These are phyloP conservation scores for Dolichomitus sp. DNA, from an alignment of 2,888 invertebrate species.

Conservation along the genomic window DNA sequence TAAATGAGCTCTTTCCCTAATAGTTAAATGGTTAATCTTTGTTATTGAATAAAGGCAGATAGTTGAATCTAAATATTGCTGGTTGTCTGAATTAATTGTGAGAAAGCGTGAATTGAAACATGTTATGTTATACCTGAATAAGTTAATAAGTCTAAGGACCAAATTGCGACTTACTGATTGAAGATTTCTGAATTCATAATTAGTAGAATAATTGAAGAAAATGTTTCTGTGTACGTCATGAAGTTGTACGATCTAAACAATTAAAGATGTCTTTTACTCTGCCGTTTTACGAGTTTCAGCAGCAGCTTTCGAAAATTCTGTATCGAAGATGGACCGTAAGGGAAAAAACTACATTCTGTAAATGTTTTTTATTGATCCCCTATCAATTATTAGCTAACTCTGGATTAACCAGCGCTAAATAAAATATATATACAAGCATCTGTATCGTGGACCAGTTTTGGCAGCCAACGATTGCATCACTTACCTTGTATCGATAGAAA, in stretches of 20 bases:
- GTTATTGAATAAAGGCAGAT: neutral
- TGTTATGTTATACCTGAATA: neutral
- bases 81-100: neutral
- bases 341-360: neutral
- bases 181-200: neutral
- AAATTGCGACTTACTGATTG: neutral
- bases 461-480: no score
- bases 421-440: no score
- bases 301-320: neutral
- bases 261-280: neutral
- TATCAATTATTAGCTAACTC: no score
- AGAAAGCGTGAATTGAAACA: neutral
- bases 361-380: no score
- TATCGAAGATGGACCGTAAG: neutral
- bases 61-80: neutral
- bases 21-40: neutral
- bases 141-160: neutral
- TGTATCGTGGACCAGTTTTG: no score
- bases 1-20: neutral
- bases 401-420: no score
- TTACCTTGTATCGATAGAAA: no score
- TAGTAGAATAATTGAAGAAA: neutral
- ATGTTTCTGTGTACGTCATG: no score
- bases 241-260: no score
- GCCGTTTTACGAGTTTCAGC: neutral